Percentiles rank a stretch among this genome's conserved stretches.
These are phyloP conservation scores for Tursiops truncatus DNA, from an alignment of 2,113 vertebrate species.

Conservation along the genomic window DNA sequence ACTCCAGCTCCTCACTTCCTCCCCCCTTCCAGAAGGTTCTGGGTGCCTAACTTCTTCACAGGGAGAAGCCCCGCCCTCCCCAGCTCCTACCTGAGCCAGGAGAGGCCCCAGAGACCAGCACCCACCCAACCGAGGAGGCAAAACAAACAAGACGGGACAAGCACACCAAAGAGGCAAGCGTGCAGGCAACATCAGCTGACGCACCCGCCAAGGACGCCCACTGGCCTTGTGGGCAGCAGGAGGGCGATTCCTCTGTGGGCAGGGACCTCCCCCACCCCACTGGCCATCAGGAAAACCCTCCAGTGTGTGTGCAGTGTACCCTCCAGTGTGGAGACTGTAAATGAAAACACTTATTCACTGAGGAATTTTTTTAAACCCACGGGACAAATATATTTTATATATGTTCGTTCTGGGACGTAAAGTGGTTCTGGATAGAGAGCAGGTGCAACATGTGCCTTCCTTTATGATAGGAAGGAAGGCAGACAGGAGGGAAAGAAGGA, in stretches of 20 bases:
- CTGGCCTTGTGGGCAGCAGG: rapidly evolving
- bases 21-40: neutral
- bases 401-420: neutral
- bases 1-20: neutral
- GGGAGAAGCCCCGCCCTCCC: neutral
- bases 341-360: neutral
- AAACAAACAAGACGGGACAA: neutral
- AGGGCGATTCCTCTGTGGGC: too few relatives aligned
- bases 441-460: neutral
- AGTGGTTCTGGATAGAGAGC: neutral
- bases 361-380: neutral
- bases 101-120: neutral
- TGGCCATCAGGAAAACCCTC: neutral
- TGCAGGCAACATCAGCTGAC: neutral
- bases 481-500: rapidly evolving
- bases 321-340: neutral
- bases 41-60: neutral
- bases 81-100: neutral
- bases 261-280: neutral
- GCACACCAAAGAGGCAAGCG: too few relatives aligned
- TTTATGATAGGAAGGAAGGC: neutral
- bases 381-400: neutral
- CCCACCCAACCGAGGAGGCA: neutral
- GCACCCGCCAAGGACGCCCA: rapidly evolving
- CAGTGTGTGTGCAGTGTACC: too few relatives aligned